Evolutionary conservation across 2,888 invertebrate species (phyloP), one percentile per base, ranked within the genome.

Genomic region (Dichetophora obliterata): DNA sequence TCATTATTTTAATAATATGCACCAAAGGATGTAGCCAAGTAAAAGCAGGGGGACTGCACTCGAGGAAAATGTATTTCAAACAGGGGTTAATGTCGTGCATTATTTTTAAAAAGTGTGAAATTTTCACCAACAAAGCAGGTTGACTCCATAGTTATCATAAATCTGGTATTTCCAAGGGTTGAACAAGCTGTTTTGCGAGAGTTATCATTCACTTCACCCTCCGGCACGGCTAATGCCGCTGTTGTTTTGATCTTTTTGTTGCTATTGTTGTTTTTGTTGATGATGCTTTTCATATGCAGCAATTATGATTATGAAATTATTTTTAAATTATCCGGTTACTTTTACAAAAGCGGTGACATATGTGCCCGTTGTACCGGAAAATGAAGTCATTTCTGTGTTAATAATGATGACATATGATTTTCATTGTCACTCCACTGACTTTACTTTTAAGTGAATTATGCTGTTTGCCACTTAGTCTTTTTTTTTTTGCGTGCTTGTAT

Each of bases 371-470:
- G 86, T 86, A 82, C 83, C 82, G 86, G 83, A 85, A 84, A 86
- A 85, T 86, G 85, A 86, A 88, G 84, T 88, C 89, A 88, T 88
- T 86, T 87, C 82, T 85, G 86, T 88, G 88, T 88, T 88, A 88
- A 88, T 88, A 88, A 88, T 88, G 86, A 88, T 88, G 88, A 88
- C 88, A 88, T 88, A 88, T 88, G 88, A 88, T 88, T 88, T 86
- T 82, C 87, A 85, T 86, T 87, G 88, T 87, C 83, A 85, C 69
- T 83, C 81, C 84, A 84, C 24, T 37, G 65, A n/a, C 78, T 75
- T 75, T 75, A 4, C 77, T 81, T 81, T 83, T 85, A 85, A 87
- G 87, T 87, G 87, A 86, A 85, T 86, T 83, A 82, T 82, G 70
- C 83, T 84, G 83, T 85, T 84, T 85, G 81, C 84, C 85, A 85